These are phyloP conservation scores for Tetragnatha montana DNA, from an alignment of 2,888 invertebrate species.

Conservation along the genomic window DNA sequence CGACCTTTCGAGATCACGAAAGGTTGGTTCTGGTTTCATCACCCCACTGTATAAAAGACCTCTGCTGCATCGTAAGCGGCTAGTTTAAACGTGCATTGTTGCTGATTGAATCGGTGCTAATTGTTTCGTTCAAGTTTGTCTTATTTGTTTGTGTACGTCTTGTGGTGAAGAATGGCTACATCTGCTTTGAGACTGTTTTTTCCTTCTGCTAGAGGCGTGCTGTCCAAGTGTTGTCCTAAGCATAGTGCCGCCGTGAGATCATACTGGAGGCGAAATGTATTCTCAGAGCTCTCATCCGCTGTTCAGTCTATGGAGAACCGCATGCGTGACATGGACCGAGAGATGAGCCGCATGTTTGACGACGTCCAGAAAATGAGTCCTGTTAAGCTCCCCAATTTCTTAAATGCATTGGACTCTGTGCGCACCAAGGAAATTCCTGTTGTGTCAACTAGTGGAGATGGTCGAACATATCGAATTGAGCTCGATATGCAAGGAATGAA, in stretches of 20 bases:
- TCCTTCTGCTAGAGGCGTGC: background rate
- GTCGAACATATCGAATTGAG: slow-evolving; percentile 51
- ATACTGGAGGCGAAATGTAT: slow-evolving; percentile 50
- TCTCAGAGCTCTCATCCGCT: slow-evolving; percentile 61
- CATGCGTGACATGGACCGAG: slow-evolving; percentile 61
- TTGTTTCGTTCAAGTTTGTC: too few species aligned
- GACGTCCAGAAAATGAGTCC: slow-evolving; percentile 51
- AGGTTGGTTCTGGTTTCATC: slow-evolving; percentile 59
- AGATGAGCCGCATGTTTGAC: slow-evolving; percentile 52
- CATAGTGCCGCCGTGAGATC: background rate
- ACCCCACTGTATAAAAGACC: slow-evolving; percentile 26
- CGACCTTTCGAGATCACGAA: slow-evolving; percentile 39
- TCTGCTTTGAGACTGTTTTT: slow-evolving; percentile 3
- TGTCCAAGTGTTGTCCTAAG: background rate
- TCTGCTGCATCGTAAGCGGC: background rate
- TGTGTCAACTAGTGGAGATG: slow-evolving; percentile 47
- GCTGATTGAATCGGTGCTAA: too few species aligned
- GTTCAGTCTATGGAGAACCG: slow-evolving; percentile 48
- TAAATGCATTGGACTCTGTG: slow-evolving; percentile 30
- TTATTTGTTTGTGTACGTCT: too few species aligned
- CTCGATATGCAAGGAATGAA: slow-evolving; percentile 70
- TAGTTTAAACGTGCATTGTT: background rate
- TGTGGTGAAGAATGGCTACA: background rate
- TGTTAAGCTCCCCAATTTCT: slow-evolving; percentile 31
- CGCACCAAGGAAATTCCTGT: slow-evolving; percentile 44